phyloP scores from a whole-genome alignment of 1,140 invertebrate genomes.

The Penaeus chinensis region DNA sequence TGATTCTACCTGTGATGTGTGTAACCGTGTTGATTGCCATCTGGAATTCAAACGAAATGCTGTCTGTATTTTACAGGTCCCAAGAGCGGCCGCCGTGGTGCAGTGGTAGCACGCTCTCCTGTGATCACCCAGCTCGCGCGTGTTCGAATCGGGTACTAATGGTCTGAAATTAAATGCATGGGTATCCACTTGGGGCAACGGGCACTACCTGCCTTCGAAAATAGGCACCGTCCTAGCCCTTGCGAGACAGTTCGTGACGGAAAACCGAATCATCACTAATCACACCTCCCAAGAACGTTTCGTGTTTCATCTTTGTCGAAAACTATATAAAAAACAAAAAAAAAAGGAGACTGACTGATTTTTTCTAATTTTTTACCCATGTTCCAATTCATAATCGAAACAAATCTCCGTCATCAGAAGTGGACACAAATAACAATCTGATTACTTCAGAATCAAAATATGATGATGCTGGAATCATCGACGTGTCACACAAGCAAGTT shows the following conservation, averaged over 20 bases:
- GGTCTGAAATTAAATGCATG: too few relatives aligned
- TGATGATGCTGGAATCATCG: slow-evolving; percentile 15
- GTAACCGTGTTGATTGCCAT: slow-evolving; percentile 25
- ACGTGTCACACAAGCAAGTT: slow-evolving; percentile 39
- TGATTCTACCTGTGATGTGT: slow-evolving; percentile 18
- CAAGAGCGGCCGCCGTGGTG: neutral
- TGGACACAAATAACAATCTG: slow-evolving; percentile 37
- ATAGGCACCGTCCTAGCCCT: too few relatives aligned
- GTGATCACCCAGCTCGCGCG: too few relatives aligned
- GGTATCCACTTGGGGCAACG: too few relatives aligned
- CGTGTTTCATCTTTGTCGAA: slow-evolving; percentile 13
- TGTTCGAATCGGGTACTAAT: too few relatives aligned
- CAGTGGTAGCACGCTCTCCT: too few relatives aligned
- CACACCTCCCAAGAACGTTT: too few relatives aligned
- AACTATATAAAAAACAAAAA: neutral
- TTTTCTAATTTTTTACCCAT: slow-evolving; percentile 21
- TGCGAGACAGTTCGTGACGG: too few relatives aligned
- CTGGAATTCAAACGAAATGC: slow-evolving; percentile 29
- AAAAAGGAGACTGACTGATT: slow-evolving; percentile 30
- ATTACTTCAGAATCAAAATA: slow-evolving; percentile 40
- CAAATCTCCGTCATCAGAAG: slow-evolving; percentile 30
- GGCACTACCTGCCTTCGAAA: too few relatives aligned
- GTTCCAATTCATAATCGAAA: slow-evolving; percentile 19
- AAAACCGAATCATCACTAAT: too few relatives aligned
- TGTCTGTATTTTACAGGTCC: slow-evolving; percentile 27